Base-by-base conservation (phyloP, 1,140 invertebrate genomes). In the Sinella curviseta region DNA sequence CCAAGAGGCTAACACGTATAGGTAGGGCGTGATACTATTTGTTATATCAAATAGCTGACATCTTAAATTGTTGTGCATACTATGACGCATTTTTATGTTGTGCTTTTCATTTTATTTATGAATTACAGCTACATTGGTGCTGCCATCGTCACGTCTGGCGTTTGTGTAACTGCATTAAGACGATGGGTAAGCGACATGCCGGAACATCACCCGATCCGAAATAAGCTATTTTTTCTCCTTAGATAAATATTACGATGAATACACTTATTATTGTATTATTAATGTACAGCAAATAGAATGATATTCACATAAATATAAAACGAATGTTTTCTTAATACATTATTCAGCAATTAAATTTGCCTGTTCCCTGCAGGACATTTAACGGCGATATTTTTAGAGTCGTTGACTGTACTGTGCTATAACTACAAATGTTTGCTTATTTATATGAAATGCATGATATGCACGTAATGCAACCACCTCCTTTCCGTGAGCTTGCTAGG, bases 111-210 rank as follows among this genome's bases (percentile, higher is more conserved):
- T 74, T 30, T 3, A 16, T 4, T 16, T 48, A 48, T 95, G 94
- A 16, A 93, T 85, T 95, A 90, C 85, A 96, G 94, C 34, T 87
- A 96, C 31, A 88, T 90, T 39, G 95, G 95, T 1, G 95, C 94
- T n/a, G 86, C 94, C 77, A 87, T 97, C 81, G 95, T 97, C 1
- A 91, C 94, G 24, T 92, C 91, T 84, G 96, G 94, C 26, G 94
- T 96, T 30, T 86, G 95, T 39, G 86, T 96, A 33, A 94, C 93
- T 20, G 94, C 93, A 0, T 84, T 95, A n/a, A 90, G 94, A 78
- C 96, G 96, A 85, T 96, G 94, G 94, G 90, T 92, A 0, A 83
- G 93, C 24, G 91, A 93, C 0, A 87, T 94, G 84, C 80, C 77
- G 0, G 33, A 48, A 73, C 54, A 80, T 33, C 26, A 75, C 28